phyloP scores from a whole-genome alignment of 2,113 vertebrate genomes.

The Danionella cerebrum region DNA sequence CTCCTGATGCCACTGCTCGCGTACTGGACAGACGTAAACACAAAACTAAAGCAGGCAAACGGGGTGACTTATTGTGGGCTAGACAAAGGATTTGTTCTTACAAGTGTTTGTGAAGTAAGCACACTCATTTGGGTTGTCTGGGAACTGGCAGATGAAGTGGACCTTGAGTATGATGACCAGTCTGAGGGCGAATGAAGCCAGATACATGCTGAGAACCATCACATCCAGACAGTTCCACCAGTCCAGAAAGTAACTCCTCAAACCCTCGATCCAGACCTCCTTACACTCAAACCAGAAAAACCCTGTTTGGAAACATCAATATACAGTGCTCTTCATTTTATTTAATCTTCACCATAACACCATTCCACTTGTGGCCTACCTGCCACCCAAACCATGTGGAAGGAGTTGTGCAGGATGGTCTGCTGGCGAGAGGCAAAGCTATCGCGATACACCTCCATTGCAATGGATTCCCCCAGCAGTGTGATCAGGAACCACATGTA shows the following conservation, averaged over 20 bases:
- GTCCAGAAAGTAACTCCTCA: conserved; percentile 78
- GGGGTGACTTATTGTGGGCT: background rate
- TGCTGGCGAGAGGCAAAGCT: conserved; percentile 67
- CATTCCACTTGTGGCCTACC: conserved; percentile 57
- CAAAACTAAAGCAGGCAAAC: background rate
- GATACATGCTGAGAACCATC: conserved; percentile 83
- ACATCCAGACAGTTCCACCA: conserved; percentile 88
- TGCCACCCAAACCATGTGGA: conserved; percentile 87
- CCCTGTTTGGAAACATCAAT: conserved; percentile 63
- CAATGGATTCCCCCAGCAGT: conserved; percentile 76
- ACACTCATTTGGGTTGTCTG: conserved; percentile 52
- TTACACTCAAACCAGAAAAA: conserved; percentile 91
- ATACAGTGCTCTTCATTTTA: too few species aligned
- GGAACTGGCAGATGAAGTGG: conserved; percentile 58
- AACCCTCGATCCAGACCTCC: conserved; percentile 85
- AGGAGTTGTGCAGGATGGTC: conserved; percentile 74
- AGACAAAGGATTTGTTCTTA: conserved; percentile 47
- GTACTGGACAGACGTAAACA: conserved; percentile 48
- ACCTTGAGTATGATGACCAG: conserved; percentile 73
- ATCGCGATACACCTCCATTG: conserved; percentile 72
- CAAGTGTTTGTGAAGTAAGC: conserved; percentile 74
- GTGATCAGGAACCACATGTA: conserved; percentile 88
- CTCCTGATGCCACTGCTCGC: conserved; percentile 72
- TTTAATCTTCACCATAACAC: too few species aligned
- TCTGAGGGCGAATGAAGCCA: conserved; percentile 75